Base-by-base conservation (phyloP, 2,888 invertebrate genomes). In the Oscheius sp. region DNA sequence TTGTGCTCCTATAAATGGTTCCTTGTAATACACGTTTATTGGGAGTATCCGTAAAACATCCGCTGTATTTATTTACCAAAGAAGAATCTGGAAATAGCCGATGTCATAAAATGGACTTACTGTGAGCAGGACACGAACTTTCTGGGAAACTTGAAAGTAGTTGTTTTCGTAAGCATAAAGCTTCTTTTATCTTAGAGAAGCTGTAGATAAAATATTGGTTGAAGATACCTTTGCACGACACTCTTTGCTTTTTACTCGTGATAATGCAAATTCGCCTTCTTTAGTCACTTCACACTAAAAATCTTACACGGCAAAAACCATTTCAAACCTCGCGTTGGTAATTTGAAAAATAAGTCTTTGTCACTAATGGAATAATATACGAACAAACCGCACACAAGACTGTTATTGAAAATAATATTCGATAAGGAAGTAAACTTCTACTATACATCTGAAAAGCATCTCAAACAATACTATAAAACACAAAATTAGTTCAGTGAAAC, bases 11-110 rank as follows among this genome's bases (percentile, higher is more conserved):
- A 72, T 92, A 93, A 55, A 72, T 74, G 69, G 80, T 82, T 12
- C 93, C 93, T 61, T 92, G 92, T 6, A 97, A 90, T 73, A 95
- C 89, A 83, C 96, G 92, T 82, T 92, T 92, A 74, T 93, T 93
- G 87, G 93, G 93, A 83, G 93, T 93, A 90, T 97, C 96, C 86
- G 93, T 92, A 89, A 92, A 97, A 90, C 97, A 97, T 9, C 96
- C 97, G 74, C 94, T 89, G 81, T 93, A 92, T 85, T 92, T 92
- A 52, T 93, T 93, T 53, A 81, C 80, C 21, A 84, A 73, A 3
- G 12, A 29, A 9, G 21, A 9, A 66, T 83, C 82, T 82, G 43
- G 56, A 81, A 56, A 6, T 23, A 68, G n/a, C 18, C 12, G n/a
- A 61, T 25, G 21, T n/a, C 21, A 43, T 23, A 16, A 29, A 41